phyloP scores from a whole-genome alignment of 2,113 vertebrate genomes.

The Cottus gobio region DNA sequence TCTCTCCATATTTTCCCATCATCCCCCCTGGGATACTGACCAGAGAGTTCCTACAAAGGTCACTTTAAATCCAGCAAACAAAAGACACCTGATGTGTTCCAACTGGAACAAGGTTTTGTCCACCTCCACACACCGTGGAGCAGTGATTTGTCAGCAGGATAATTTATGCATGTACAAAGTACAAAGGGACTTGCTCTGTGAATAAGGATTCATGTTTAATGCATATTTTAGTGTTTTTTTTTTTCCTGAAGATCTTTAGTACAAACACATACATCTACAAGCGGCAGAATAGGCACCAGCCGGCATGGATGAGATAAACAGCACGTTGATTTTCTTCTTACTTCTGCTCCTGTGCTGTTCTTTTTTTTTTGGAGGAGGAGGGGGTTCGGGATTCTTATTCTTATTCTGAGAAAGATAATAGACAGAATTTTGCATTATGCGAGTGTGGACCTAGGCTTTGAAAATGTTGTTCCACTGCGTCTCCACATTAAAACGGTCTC shows the following conservation, averaged over 20 bases:
- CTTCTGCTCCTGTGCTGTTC: neutral
- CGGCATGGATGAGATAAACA: neutral
- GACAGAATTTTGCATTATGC: neutral
- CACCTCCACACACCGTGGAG: neutral
- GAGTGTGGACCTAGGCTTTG: slow-evolving; percentile 27
- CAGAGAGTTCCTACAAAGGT: slow-evolving; percentile 49
- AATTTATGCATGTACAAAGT: neutral
- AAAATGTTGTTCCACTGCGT: slow-evolving; percentile 12
- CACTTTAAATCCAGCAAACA: slow-evolving; percentile 30
- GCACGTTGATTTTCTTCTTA: neutral
- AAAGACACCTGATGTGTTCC: slow-evolving; percentile 16
- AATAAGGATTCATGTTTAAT: neutral
- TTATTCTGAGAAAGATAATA: neutral
- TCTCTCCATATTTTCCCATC: slow-evolving; percentile 58
- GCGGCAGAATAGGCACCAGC: slow-evolving; percentile 1
- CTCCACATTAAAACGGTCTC: slow-evolving; percentile 46
- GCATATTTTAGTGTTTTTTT: slow-evolving; percentile 5
- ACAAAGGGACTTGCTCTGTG: neutral
- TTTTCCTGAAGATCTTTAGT: slow-evolving; percentile 2
- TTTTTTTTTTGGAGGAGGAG: too few species aligned
- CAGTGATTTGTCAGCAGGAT: neutral
- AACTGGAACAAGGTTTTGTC: slow-evolving; percentile 3
- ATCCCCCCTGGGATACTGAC: slow-evolving; percentile 40
- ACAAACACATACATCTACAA: slow-evolving; percentile 1
- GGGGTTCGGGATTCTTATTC: neutral